Evolutionary conservation across 2,797 vertebrate genomes (phyloP), one percentile per base, ranked within the genome.

Genomic region (Vespertilio murinus): DNA sequence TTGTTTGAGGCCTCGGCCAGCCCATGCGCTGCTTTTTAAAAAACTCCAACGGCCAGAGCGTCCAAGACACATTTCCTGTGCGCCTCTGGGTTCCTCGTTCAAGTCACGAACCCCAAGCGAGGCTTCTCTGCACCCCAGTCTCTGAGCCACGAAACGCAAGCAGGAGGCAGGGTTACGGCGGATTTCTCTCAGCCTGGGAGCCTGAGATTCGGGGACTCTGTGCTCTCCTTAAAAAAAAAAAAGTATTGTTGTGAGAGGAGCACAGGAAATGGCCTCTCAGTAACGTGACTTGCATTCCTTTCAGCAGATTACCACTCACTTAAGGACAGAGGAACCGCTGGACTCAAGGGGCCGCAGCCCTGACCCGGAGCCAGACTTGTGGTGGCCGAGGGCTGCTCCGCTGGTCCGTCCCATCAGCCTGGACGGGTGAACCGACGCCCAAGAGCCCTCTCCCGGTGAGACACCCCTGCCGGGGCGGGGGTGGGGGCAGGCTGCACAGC

Each of bases 401-500:
- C 75, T 23, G 79, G 30, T 75, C 69, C 9, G 0, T 70, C 47
- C 18, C 80, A 17, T 93, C 93, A 87, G 95, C 82, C 95, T 93
- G 91, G 90, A 85, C 40, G 64, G 87, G 93, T 94, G 96, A 95
- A 61, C 40, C 61, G 38, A 75, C 22, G 45, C 93, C 9, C 81
- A 59, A 18, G 83, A 42, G 74, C 23, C 35, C 30, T 69, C 82
- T 94, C 95, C 94, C 96, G 97, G 97, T 97, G 91, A 95, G 73
- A 65, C 74, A 30, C 38, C 22, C 5, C 28, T 38, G 71, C 11
- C 79, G 42, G 42, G 42, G 42, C 42, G 2, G 9, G 10, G 40
- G 65, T 6, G 9, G 14, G 0, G 18, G 42, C 54, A 12, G 7
- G n/a, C 7, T 9, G 20, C 11, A 3, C 25, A 0, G 14, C 0